Evolutionary conservation across 2,888 invertebrate genomes (phyloP).

Genomic region (Quadriops clusia): DNA sequence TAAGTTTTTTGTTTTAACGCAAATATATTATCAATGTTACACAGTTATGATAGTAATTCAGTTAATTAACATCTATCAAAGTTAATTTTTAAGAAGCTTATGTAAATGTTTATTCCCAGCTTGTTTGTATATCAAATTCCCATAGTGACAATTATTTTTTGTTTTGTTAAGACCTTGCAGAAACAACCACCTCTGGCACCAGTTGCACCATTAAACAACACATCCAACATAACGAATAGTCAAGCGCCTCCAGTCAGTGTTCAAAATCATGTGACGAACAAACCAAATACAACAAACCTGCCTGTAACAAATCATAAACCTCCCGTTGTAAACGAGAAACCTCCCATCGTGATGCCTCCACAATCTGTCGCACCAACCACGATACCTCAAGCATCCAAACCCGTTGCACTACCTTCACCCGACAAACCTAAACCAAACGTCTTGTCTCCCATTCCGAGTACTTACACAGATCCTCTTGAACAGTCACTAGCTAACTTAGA

Average conservation of each 20-base stretch:
- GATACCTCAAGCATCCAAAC: constrained; percentile 34
- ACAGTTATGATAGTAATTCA: no score
- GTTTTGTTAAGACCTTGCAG: constrained; percentile 22
- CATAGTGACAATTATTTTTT: constrained; percentile 11
- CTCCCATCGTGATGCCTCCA: constrained; percentile 18
- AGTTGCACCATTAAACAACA: constrained; percentile 19
- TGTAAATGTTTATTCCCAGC: no score
- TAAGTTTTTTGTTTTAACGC: no score
- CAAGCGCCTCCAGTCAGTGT: constrained; percentile 16
- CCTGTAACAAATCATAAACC: constrained; percentile 22
- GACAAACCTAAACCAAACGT: constrained; percentile 29
- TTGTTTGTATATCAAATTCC: constrained; percentile 3
- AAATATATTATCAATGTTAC: no score
- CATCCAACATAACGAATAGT: constrained; percentile 19
- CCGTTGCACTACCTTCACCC: constrained; percentile 24
- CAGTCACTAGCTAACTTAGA: constrained; percentile 59
- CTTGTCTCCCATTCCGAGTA: constrained; percentile 29
- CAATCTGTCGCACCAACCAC: constrained; percentile 30
- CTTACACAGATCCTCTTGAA: constrained; percentile 56
- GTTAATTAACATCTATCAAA: no score
- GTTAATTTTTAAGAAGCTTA: no score
- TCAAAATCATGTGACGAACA: constrained; percentile 28
- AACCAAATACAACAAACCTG: constrained; percentile 20
- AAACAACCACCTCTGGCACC: constrained; percentile 21
- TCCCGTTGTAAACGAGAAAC: constrained; percentile 26